Base-by-base conservation (phyloP, 1,140 invertebrate species). In the Aphaenogaster rudis region DNA sequence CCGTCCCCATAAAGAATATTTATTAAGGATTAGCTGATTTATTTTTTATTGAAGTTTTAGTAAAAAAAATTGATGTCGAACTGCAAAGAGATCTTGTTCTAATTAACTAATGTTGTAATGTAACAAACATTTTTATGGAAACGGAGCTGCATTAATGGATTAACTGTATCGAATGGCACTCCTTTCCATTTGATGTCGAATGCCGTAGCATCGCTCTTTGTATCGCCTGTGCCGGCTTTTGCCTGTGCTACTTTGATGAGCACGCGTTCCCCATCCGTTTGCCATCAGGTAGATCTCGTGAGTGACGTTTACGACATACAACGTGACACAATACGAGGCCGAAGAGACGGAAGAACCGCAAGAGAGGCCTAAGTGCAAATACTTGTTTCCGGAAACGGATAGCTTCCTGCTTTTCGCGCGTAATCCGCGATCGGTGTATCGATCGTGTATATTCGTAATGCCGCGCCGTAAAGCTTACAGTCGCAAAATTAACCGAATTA, bases 351-450 rank as follows among this genome's bases (percentile, higher is more conserved):
- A 54, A 50, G 36, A 69, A 59, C 79, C 63, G 67, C 57, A 80
- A 66, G 71, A 88, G 81, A 86, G 91, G 88, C 89, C 93, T 94
- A 94, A 95, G 94, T 95, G 94, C 94, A 94, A 94, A 95, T 86
- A 93, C 93, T 67, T 94, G 94, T 95, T 93, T 92, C 90, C 90
- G 87, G 59, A 71, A 52, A 57, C 39, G 52, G 66, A 81, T 61
- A 54, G 76, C 84, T 90, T 90, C 88, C 89, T 92, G 91, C 88
- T 91, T 92, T 93, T 88, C 91, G 59, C 88, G 86, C 66, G 50
- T 87, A 86, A 90, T 91, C 87, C 64, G 77, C 84, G 80, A 87
- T 80, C 86, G 88, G 67, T 91, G 90, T 92, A 91, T 92, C 91
- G 92, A 79, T 92, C 57, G 69, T 45, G 13, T 59, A 33, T 13